Base-by-base conservation (phyloP, 2,113 vertebrate genomes). In the Sus scrofa region DNA sequence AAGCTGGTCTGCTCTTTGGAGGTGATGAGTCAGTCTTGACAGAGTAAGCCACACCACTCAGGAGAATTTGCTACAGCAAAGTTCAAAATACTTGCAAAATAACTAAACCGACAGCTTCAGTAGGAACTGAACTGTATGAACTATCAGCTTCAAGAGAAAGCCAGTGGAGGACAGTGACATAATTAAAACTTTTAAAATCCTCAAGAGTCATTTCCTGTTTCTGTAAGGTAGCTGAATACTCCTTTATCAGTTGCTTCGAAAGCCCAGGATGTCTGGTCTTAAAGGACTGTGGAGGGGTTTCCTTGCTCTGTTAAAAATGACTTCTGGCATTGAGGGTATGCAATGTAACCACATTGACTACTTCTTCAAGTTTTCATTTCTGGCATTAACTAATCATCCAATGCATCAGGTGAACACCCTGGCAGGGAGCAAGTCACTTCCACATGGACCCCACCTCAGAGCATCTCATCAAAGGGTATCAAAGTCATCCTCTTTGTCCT, bases 151-250 rank as follows among this genome's bases (percentile, higher is more conserved):
- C 30, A 34, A 67, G 86, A 89, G 82, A 91, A 91, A 95, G 79
- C 19, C 19, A 4, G 24, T 14, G 22, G 73, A 95, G 37, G 68
- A 67, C 44, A 30, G 79, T 75, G 93, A 95, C 93, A 68, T 95
- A 58, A 96, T 84, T 20, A 86, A 94, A 91, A 44, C 78, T 44
- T 50, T 62, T 67, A 95, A 94, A 86, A 86, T 56, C 83, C 37
- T 54, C 1, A 44, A 83, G 88, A 92, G 86, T 95, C 95, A 93
- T 93, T 95, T 98, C 97, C 97, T 95, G 91, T 86, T 88, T 85
- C 85, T 54, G 27, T 18, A 22, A 39, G 13, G 16, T 10, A n/a
- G 62, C 30, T 74, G 26, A 85, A 88, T 7, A 68, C 32, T 67
- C 67, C 24, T n/a, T 68, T 62, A 73, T 92, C 63, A 56, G 78